Conservation (phyloP, 2,888 invertebrate species). For the Drosophila sordidula region DNA sequence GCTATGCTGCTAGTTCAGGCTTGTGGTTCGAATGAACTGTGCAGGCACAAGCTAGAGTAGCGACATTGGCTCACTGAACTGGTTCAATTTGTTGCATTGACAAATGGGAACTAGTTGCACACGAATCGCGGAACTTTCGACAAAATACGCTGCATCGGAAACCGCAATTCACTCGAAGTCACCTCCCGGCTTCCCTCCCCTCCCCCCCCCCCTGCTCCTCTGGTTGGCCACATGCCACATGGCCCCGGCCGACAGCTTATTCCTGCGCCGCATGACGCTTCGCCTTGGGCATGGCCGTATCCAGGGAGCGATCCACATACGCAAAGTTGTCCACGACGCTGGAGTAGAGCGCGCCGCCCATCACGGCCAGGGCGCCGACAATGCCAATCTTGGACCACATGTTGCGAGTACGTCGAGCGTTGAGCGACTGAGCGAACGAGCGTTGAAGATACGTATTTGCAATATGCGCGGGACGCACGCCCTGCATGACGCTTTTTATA, state of each 20-base stretch:
- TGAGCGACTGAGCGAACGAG: constrained; percentile 5
- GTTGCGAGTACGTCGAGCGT: constrained; percentile 14
- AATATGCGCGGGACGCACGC: constrained; percentile 56
- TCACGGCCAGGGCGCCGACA: constrained; percentile 54
- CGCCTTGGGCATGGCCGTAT: constrained; percentile 60
- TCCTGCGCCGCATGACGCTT: constrained; percentile 44
- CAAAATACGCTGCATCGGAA: background rate
- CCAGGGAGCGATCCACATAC: constrained; percentile 68
- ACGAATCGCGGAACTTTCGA: background rate
- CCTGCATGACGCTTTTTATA: constrained; percentile 60
- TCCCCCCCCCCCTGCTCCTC: background rate
- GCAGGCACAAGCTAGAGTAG: constrained; percentile 5
- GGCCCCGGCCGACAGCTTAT: background rate
- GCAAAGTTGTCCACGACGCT: constrained; percentile 69
- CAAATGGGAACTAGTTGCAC: constrained; percentile 34
- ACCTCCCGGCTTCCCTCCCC: background rate
- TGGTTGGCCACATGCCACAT: too few relatives aligned
- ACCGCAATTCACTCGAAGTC: constrained; percentile 1
- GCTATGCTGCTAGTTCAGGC: constrained; percentile 14
- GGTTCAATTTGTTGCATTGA: constrained; percentile 10
- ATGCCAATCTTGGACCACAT: constrained; percentile 69
- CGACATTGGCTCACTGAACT: constrained; percentile 17
- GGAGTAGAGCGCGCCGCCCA: constrained; percentile 53
- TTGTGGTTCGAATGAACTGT: constrained; percentile 3
- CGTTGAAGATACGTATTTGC: constrained; percentile 40